These are phyloP conservation scores for Callosobruchus maculatus DNA, from an alignment of 2,888 invertebrate species.

Conservation along the genomic window DNA sequence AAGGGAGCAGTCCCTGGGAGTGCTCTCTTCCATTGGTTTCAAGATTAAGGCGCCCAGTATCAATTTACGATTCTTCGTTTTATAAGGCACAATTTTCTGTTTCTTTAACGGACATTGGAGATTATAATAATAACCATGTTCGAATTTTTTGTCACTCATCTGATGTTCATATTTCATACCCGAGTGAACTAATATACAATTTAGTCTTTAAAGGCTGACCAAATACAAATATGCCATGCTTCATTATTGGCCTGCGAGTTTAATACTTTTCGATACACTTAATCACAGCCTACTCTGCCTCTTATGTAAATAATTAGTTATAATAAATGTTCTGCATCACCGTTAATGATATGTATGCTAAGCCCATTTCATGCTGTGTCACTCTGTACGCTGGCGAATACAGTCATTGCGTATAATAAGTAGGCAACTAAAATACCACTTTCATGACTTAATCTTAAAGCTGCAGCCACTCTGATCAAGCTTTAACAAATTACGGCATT, in stretches of 20 bases:
- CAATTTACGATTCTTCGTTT: too few species aligned
- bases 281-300: not conserved
- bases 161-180: too few species aligned
- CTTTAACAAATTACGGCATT: not conserved
- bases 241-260: not conserved
- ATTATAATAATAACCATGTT: too few species aligned
- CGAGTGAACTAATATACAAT: not conserved
- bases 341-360: not conserved
- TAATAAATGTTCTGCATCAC: not conserved
- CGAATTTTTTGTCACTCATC: too few species aligned
- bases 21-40: too few species aligned
- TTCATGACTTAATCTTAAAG: not conserved
- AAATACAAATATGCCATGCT: not conserved
- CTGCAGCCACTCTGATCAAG: not conserved
- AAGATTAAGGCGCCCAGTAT: too few species aligned
- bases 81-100: too few species aligned
- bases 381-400: not conserved
- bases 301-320: not conserved
- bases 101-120: too few species aligned
- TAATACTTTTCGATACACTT: not conserved
- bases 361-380: not conserved
- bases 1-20: too few species aligned
- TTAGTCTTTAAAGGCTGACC: not conserved
- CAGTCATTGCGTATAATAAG: not conserved
- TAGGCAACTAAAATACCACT: not conserved